A percentile compares a stretch with the other conserved stretches of the same genome.
These are phyloP conservation scores for Tachysurus fulvidraco DNA, from an alignment of 2,113 vertebrate genomes.

Conservation along the genomic window DNA sequence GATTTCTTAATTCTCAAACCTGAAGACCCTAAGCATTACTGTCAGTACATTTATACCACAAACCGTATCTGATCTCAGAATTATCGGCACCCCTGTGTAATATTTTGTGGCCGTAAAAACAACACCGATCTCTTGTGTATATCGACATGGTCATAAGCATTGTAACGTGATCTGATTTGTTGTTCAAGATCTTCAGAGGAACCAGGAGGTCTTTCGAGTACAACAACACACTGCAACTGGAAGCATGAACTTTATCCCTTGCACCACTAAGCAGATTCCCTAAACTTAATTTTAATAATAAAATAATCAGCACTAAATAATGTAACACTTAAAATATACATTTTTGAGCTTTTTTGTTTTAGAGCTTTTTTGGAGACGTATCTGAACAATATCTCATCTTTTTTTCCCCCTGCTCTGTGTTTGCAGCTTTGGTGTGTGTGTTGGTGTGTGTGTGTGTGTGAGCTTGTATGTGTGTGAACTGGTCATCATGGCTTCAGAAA, in stretches of 20 bases:
- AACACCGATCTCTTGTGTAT: background rate
- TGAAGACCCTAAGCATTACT: background rate
- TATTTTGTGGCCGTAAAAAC: background rate
- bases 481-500: constrained; percentile 82
- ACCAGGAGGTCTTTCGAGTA: background rate
- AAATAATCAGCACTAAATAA: background rate
- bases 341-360: background rate
- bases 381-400: background rate
- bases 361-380: background rate
- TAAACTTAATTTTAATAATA: background rate
- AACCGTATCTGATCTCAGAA: background rate
- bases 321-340: background rate
- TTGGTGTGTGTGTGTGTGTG: too few relatives aligned
- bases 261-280: background rate
- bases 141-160: background rate
- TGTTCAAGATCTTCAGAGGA: background rate
- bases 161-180: background rate
- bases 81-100: background rate
- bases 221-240: background rate
- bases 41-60: background rate
- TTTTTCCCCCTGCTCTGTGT: constrained; percentile 14
- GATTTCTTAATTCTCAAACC: background rate
- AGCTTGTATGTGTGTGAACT: constrained; percentile 42
- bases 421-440: constrained; percentile 46
- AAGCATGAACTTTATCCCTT: background rate